These are phyloP conservation scores for Pangasianodon hypophthalmus DNA, from an alignment of 2,113 vertebrate genomes.

Conservation along the genomic window DNA sequence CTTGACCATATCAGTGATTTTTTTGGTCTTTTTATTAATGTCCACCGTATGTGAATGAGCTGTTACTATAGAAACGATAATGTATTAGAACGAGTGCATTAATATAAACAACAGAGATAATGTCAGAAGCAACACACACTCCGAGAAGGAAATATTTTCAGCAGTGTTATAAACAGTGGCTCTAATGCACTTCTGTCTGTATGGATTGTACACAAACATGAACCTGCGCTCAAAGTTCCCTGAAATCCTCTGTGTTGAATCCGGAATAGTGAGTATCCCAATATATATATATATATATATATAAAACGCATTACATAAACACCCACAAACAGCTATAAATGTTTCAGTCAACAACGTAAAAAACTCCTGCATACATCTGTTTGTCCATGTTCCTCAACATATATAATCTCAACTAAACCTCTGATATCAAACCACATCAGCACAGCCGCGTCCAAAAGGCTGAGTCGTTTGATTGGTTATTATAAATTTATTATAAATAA, in stretches of 20 bases:
- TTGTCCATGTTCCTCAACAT: not conserved
- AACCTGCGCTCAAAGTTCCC: not conserved
- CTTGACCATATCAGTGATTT: not conserved
- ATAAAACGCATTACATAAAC: not conserved
- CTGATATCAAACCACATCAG: not conserved
- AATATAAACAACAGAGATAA: not conserved
- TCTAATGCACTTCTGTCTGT: slow-evolving; percentile 22
- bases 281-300: not conserved
- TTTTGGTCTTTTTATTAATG: not conserved
- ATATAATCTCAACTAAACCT: slow-evolving; percentile 1
- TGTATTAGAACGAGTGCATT: not conserved
- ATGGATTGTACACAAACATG: slow-evolving; percentile 22
- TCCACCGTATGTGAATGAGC: not conserved
- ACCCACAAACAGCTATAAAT: slow-evolving; percentile 29
- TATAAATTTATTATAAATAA: not conserved
- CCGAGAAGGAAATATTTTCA: not conserved
- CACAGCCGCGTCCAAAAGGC: not conserved
- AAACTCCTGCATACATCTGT: not conserved
- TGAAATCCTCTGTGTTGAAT: not conserved
- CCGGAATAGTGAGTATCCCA: not conserved
- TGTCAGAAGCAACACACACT: slow-evolving; percentile 16
- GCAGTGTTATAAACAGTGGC: slow-evolving; percentile 11
- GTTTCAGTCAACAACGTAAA: slow-evolving; percentile 32
- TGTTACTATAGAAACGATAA: not conserved
- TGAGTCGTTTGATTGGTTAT: not conserved